Evolutionary conservation across 2,797 vertebrate species (phyloP), one percentile per base, ranked within the genome.

Genomic region (Dendrocincla tyrannina): DNA sequence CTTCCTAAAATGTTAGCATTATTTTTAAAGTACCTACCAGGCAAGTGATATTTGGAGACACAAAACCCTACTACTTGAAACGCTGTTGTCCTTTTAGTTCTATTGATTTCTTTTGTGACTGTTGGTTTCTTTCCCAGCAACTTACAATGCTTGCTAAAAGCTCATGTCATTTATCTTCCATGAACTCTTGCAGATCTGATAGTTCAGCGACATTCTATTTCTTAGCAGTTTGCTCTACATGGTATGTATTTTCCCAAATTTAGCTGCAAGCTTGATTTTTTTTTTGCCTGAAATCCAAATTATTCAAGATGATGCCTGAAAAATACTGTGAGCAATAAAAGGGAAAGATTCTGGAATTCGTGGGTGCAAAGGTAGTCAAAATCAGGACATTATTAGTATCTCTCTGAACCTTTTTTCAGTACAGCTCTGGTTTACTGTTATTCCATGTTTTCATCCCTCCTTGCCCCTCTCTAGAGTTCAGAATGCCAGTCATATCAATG

Each of bases 51-150:
- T 78, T 89, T 84, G 67, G 70, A 96, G 76, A 41, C 25, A 47
- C 69, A 95, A 82, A 91, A 49, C 59, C n/a, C 60, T 60, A 7
- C 83, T 83, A 55, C 73, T 84, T 81, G 86, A 88, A 86, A 89
- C 67, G 60, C 32, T 69, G n/a, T 72, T 89, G 49, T 64, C 66
- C 42, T 83, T 93, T 88, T 73, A 84, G 46, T 93, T 86, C 52
- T 85, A 92, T 92, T 79, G 77, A 96, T 96, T 96, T 93, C 49
- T 93, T 93, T 73, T 85, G 83, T 91, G 55, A 70, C 58, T 95
- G 60, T 77, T 85, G 58, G 49, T 92, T 94, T 60, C 50, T 74
- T 88, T 88, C 85, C 53, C 60, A 77, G 76, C 62, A 90, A 83
- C 24, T 90, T 77, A 66, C 13, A 88, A 62, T 91, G 39, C 83